Evolutionary conservation across 2,888 invertebrate genomes (phyloP).

Genomic region (Drosophila cracens): DNA sequence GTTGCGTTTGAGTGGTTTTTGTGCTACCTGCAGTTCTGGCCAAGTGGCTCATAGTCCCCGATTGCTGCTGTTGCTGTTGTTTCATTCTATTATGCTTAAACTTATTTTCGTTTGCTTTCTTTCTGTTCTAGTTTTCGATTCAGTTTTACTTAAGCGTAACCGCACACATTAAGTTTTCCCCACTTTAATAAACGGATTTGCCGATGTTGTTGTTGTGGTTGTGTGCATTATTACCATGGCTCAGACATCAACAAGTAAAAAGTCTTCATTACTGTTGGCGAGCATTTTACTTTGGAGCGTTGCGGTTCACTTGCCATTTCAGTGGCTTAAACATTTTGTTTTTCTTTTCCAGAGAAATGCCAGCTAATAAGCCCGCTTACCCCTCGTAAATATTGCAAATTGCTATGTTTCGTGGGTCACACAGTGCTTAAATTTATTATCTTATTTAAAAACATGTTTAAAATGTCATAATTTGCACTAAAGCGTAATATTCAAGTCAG

Average conservation of each 20-base stretch:
- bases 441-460: constrained; percentile 35
- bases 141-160: constrained; percentile 79
- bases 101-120: constrained; percentile 54
- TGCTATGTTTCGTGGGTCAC: constrained; percentile 15
- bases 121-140: constrained; percentile 64
- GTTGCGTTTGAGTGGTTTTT: constrained; percentile 68
- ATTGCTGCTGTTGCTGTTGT: constrained; percentile 28
- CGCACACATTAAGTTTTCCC: constrained; percentile 71
- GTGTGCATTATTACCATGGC: constrained; percentile 26
- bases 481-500: not conserved
- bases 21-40: constrained; percentile 43
- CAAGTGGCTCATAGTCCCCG: constrained; percentile 41
- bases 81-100: constrained; percentile 56
- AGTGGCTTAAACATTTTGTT: constrained; percentile 8
- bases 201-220: constrained; percentile 32
- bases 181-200: constrained; percentile 73
- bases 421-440: constrained; percentile 16
- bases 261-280: constrained; percentile 69
- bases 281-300: constrained; percentile 55
- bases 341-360: constrained; percentile 46
- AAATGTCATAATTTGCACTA: constrained; percentile 6
- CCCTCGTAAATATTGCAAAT: not conserved
- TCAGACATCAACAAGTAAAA: constrained; percentile 73
- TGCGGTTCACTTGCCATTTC: constrained; percentile 73
- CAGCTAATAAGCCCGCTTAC: not conserved